Base-by-base conservation (phyloP, 2,888 invertebrate species). In the Doris montereyensis region DNA sequence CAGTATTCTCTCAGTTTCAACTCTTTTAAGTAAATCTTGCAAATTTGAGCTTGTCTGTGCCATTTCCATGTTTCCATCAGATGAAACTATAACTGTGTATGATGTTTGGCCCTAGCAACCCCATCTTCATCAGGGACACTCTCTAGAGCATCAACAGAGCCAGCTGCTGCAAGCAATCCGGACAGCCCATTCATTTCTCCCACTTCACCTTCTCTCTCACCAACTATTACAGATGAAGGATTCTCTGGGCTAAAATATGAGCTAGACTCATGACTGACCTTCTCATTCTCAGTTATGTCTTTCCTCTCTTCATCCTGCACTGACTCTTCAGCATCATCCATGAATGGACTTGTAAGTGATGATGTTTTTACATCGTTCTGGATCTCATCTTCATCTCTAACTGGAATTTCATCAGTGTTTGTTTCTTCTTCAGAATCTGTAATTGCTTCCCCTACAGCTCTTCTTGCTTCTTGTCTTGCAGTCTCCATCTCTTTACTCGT, bases 91-190 rank as follows among this genome's bases (percentile, higher is more conserved):
- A 0, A 79, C 79, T 10, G 79, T 76, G 72, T 79, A 79, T 0
- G 79, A 70, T 34, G 26, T 79, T 28, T 71, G 76, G 4, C n/a
- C 32, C 10, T 26, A 70, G 3, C 41, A 62, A 30, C 35, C 60
- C 10, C 58, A 24, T 34, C 5, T n/a, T 3, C 65, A n/a, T n/a
- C n/a, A n/a, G n/a, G n/a, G n/a, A n/a, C n/a, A n/a, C n/a, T n/a
- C n/a, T n/a, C n/a, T n/a, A n/a, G n/a, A n/a, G n/a, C n/a, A n/a
- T n/a, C n/a, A n/a, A n/a, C n/a, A n/a, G n/a, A n/a, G n/a, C n/a
- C 79, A 26, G 79, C 79, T 5, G 79, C 79, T 58, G 79, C 75
- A 58, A 79, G 26, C 24, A 79, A 70, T 1, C 79, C 79, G 62
- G 79, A 75, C 3, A 79, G 26, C 3, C 79, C 79, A 34, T 70